Base-by-base conservation (phyloP, 2,113 vertebrate genomes). In the Rhynchopsitta pachyrhyncha region DNA sequence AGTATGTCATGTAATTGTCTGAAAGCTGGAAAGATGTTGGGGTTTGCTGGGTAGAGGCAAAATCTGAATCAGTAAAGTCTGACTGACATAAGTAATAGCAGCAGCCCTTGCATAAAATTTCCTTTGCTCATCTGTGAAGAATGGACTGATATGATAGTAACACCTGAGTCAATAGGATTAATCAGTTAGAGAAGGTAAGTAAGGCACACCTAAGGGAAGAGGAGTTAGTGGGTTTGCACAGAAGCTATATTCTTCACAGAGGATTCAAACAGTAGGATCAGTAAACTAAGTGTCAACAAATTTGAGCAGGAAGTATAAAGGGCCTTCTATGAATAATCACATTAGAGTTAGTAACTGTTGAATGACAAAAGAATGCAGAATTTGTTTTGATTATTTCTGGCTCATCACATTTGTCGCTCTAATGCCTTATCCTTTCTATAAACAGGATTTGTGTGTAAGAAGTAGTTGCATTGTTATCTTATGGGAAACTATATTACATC, bases 81-180 rank as follows among this genome's bases (percentile, higher is more conserved):
- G 50, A 87, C 94, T 92, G 94, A 86, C 42, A n/a, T 73, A 86
- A 87, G 69, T 44, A 22, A 24, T n/a, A 74, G 33, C 47, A 46
- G n/a, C 63, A 91, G 41, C 7, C 37, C 39, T 93, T 76, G 64
- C 52, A 19, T 70, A 63, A 92, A 53, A 89, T 94, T 95, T 87
- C 52, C 53, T 96, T 97, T 96, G 82, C 86, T 94, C 78, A 80
- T 78, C 62, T 96, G 52, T 74, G 91, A 86, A 62, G 82, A 86
- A 28, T 29, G 53, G 50, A 68, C 82, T 70, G 67, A 71, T 59
- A 86, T 81, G 29, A 28, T 33, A 20, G 67, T 50, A 68, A 49
- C 85, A 82, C 80, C 93, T 95, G 93, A 86, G 83, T 87, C 62
- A 95, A 96, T 55, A 77, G 68, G 67, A 88, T 84, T 67, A 91